Percentiles rank a stretch among this genome's conserved stretches.
Conservation (phyloP, 2,113 vertebrate species). For the Bubalus kerabau region DNA sequence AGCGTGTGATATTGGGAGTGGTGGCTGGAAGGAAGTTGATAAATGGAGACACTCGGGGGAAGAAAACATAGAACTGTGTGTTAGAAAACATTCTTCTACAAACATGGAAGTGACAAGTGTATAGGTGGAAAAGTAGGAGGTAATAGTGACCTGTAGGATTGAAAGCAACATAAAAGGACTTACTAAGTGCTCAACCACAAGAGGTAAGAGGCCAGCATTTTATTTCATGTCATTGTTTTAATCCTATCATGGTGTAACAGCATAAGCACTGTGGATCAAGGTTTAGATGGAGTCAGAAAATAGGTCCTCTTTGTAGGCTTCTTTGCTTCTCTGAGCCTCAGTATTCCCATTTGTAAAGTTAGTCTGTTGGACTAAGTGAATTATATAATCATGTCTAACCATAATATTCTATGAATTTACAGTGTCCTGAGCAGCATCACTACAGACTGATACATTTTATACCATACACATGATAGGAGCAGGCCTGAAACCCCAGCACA, state of each 20-base stretch:
- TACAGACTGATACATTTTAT: neutral
- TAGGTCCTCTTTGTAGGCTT: neutral
- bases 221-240: neutral
- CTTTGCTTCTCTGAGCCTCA: neutral
- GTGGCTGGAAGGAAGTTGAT: neutral
- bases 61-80: neutral
- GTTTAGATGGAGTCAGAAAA: neutral
- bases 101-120: neutral
- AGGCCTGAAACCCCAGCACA: neutral
- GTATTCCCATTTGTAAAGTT: neutral
- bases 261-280: accelerated
- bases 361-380: neutral
- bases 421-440: neutral
- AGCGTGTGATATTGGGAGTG: accelerated
- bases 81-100: neutral
- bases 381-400: neutral
- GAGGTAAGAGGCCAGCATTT: neutral
- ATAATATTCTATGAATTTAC: neutral
- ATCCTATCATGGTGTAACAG: neutral
- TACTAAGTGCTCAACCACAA: neutral
- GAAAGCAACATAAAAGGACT: neutral
- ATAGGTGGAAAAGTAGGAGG: neutral
- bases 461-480: neutral
- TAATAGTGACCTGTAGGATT: accelerated
- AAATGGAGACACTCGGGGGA: neutral